Evolutionary conservation across 2,797 vertebrate species (phyloP).

Genomic region (Chelidonichthys spinosus): DNA sequence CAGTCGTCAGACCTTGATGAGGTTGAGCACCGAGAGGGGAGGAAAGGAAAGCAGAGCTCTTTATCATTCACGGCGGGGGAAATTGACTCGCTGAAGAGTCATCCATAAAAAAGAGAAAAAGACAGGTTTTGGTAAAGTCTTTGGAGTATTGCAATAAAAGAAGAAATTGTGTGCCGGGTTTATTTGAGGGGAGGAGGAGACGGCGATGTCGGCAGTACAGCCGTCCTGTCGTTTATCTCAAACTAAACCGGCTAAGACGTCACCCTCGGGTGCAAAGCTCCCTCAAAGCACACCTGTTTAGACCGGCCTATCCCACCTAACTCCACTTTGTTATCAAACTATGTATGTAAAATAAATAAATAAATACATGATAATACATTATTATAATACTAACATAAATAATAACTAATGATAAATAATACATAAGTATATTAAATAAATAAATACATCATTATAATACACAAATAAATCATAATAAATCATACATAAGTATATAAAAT

Average conservation of each 20-base stretch:
- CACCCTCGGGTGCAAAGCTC: background rate
- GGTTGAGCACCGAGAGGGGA: slow-evolving; percentile 26
- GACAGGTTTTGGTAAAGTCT: slow-evolving; percentile 38
- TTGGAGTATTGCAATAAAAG: slow-evolving; percentile 30
- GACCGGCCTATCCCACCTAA: no score
- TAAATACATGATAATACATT: no score
- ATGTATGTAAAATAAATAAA: no score
- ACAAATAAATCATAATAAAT: no score
- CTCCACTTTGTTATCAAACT: no score
- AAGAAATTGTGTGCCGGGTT: slow-evolving; percentile 16
- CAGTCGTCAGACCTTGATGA: slow-evolving; percentile 39
- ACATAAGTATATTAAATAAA: no score
- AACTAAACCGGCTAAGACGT: slow-evolving; percentile 3
- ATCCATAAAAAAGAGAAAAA: slow-evolving; percentile 42
- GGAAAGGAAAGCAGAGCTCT: slow-evolving; percentile 42
- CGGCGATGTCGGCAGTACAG: slow-evolving; percentile 10
- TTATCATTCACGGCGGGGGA: slow-evolving; percentile 60
- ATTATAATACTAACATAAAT: no score
- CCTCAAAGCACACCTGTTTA: no score
- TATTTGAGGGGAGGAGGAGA: slow-evolving; percentile 25
- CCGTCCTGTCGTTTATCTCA: slow-evolving; percentile 24
- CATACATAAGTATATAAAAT: no score
- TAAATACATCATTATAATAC: background rate
- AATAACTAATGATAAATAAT: no score
- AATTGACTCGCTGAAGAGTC: slow-evolving; percentile 57